A percentile compares a stretch with the other conserved stretches of the same genome.
Conservation (phyloP, 1,140 invertebrate genomes). For the Rhyacophila brunnea region DNA sequence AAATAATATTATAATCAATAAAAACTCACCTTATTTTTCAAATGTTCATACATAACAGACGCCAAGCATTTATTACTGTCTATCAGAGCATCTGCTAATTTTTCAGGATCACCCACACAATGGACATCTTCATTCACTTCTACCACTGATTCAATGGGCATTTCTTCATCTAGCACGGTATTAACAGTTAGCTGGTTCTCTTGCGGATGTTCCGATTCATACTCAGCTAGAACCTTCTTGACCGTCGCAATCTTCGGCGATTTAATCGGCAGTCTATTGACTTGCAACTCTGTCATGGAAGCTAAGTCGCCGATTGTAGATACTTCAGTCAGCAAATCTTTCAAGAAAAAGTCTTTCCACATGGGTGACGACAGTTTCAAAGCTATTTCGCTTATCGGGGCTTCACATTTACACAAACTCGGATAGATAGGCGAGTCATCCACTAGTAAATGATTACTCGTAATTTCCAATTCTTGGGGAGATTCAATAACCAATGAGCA, state of each 20-base stretch:
- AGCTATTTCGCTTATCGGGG: slow-evolving; percentile 45
- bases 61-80: too few species aligned
- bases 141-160: background rate
- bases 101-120: too few species aligned
- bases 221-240: slow-evolving; percentile 42
- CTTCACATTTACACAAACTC: slow-evolving; percentile 42
- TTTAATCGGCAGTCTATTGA: slow-evolving; percentile 52
- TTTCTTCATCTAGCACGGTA: background rate
- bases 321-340: slow-evolving; percentile 47
- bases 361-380: slow-evolving; percentile 43
- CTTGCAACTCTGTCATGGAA: slow-evolving; percentile 49
- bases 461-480: slow-evolving; percentile 41
- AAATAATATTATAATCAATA: too few species aligned
- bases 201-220: slow-evolving; percentile 29
- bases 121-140: too few species aligned
- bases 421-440: slow-evolving; percentile 45
- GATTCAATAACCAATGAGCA: slow-evolving; percentile 25
- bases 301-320: slow-evolving; percentile 55
- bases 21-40: too few species aligned
- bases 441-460: slow-evolving; percentile 44
- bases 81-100: too few species aligned
- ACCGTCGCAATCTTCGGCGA: slow-evolving; percentile 47
- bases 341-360: slow-evolving; percentile 44
- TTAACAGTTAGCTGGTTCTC: too few species aligned
- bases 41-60: too few species aligned